Evolutionary conservation across 2,113 vertebrate species (phyloP).

Genomic region (Epinephelus cyanopodus): DNA sequence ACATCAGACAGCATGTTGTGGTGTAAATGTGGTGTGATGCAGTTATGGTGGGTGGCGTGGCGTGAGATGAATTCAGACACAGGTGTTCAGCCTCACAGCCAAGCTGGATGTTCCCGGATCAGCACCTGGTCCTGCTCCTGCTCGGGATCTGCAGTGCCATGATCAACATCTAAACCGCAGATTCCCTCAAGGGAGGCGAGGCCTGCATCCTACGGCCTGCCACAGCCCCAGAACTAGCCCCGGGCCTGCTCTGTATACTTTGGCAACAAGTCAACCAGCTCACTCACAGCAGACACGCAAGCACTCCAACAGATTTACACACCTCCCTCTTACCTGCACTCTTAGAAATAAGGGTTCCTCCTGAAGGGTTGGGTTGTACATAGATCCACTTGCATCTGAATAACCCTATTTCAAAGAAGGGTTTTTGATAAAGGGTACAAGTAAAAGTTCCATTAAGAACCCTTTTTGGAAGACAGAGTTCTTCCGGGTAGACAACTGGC

Average conservation of each 20-base stretch:
- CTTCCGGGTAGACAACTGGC: too few species aligned
- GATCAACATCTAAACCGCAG: conserved; percentile 57
- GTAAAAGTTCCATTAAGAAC: too few species aligned
- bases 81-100: conserved; percentile 63
- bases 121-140: conserved; percentile 53
- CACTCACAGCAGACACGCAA: conserved; percentile 52
- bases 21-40: conserved; percentile 1
- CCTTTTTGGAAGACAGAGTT: too few species aligned
- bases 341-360: too few species aligned
- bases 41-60: conserved; percentile 24
- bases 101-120: conserved; percentile 35
- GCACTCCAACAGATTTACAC: conserved; percentile 31
- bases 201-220: conserved; percentile 28
- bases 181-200: background rate
- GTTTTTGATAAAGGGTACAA: too few species aligned
- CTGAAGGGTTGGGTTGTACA: too few species aligned
- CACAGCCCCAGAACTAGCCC: conserved; percentile 11
- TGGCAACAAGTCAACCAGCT: conserved; percentile 64
- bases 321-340: background rate
- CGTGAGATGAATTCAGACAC: conserved; percentile 52
- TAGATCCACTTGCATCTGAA: too few species aligned
- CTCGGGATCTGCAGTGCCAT: conserved; percentile 25
- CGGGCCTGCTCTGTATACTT: conserved; percentile 52
- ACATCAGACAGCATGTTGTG: background rate
- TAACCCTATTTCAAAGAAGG: too few species aligned